Conservation (phyloP, 2,888 invertebrate species). For the Melolontha melolontha region DNA sequence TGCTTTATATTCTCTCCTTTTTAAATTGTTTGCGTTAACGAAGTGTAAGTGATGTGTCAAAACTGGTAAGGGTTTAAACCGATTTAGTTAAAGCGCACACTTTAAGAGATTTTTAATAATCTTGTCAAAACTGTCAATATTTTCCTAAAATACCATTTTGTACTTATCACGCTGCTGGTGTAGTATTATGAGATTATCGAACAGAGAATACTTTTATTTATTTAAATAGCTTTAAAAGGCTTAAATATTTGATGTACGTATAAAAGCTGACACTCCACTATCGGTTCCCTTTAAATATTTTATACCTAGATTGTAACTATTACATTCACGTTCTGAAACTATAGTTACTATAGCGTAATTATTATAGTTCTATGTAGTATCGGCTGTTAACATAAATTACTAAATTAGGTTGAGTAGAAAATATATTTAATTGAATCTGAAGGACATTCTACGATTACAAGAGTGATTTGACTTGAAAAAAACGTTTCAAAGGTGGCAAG, state of each 20-base stretch:
- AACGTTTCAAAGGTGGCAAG: too few species aligned
- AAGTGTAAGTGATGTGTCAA: slow-evolving; percentile 27
- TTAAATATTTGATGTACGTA: neutral
- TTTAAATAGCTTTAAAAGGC: neutral
- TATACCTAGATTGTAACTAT: neutral
- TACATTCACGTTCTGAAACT: too few species aligned
- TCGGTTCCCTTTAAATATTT: neutral
- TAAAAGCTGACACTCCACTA: neutral
- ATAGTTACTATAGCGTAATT: too few species aligned
- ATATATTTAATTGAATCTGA: too few species aligned
- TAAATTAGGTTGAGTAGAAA: too few species aligned
- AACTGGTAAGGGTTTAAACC: slow-evolving; percentile 28
- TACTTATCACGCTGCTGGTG: slow-evolving; percentile 14
- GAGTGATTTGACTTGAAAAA: too few species aligned
- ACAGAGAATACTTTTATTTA: neutral
- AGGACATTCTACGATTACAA: too few species aligned
- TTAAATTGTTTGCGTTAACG: neutral
- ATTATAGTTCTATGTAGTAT: too few species aligned
- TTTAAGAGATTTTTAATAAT: slow-evolving; percentile 32
- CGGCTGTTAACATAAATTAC: too few species aligned
- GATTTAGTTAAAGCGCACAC: slow-evolving; percentile 12
- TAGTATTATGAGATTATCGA: neutral
- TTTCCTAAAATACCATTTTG: slow-evolving; percentile 17
- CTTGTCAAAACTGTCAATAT: slow-evolving; percentile 39
- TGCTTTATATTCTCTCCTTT: neutral